phyloP scores from a whole-genome alignment of 2,888 invertebrate genomes.

The Palloptera scutellata region DNA sequence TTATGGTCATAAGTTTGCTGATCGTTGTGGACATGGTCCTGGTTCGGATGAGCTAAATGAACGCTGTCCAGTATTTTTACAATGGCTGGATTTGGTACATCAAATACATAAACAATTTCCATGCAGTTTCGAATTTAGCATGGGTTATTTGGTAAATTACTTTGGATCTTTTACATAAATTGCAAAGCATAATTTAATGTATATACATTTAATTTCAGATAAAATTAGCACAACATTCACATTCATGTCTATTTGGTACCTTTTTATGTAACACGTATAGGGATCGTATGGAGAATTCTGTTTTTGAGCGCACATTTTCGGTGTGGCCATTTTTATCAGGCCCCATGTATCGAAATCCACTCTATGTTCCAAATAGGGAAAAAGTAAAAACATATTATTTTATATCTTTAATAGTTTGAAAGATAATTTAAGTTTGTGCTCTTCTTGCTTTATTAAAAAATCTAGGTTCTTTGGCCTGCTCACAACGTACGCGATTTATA shows the following conservation, averaged over 20 bases:
- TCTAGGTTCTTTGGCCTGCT: conserved; percentile 85
- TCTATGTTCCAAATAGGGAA: conserved; percentile 72
- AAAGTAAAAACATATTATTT: conserved; percentile 44
- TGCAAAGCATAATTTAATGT: not conserved
- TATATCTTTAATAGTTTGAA: conserved; percentile 1
- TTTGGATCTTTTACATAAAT: not conserved
- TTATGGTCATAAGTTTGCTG: conserved; percentile 98
- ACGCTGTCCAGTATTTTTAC: conserved; percentile 95
- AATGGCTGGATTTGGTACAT: conserved; percentile 97
- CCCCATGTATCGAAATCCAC: conserved; percentile 83
- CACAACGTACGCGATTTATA: conserved; percentile 83
- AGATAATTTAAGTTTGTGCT: conserved; percentile 6
- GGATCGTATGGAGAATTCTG: conserved; percentile 73
- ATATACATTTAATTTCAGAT: conserved; percentile 69
- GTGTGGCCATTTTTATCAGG: conserved; percentile 88
- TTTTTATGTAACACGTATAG: conserved; percentile 90
- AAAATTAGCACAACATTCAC: conserved; percentile 93
- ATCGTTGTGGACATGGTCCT: conserved; percentile 86
- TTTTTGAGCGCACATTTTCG: conserved; percentile 77
- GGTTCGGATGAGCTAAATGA: conserved; percentile 91
- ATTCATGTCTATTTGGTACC: conserved; percentile 96
- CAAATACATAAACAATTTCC: conserved; percentile 89
- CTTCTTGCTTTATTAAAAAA: conserved; percentile 9
- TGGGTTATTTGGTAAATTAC: conserved; percentile 81
- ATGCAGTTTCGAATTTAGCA: conserved; percentile 94